Evolutionary conservation across 2,888 invertebrate genomes (phyloP).

Genomic region (Aleiodes alternator): DNA sequence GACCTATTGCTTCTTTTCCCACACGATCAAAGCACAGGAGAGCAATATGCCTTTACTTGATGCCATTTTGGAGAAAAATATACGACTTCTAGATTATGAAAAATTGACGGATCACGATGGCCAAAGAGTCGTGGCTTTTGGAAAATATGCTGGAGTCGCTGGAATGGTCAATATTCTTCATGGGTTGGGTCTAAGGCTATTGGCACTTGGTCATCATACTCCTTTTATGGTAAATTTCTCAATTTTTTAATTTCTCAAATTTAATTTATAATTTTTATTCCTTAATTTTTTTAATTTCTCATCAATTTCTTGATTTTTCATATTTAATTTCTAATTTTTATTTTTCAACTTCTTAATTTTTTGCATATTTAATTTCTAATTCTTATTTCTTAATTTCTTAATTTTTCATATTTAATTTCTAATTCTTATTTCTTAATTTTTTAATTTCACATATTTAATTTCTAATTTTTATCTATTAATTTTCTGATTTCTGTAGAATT

Average conservation of each 20-base stretch:
- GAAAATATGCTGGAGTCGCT: constrained; percentile 98
- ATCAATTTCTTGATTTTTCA: too few relatives aligned
- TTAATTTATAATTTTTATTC: background rate
- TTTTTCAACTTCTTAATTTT: too few relatives aligned
- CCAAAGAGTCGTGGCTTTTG: constrained; percentile 96
- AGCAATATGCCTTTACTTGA: constrained; percentile 98
- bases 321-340: too few relatives aligned
- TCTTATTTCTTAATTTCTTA: too few relatives aligned
- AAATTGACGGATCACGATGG: constrained; percentile 93
- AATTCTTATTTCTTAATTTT: too few relatives aligned
- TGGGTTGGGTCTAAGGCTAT: constrained; percentile 93
- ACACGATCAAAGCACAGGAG: constrained; percentile 99
- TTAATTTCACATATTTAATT: too few relatives aligned
- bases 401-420: too few relatives aligned
- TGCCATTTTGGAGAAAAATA: constrained; percentile 96
- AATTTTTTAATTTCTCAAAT: background rate
- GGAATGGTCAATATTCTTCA: constrained; percentile 99
- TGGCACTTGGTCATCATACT: constrained; percentile 98
- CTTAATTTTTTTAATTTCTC: constrained; percentile 11
- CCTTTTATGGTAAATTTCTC: constrained; percentile 91
- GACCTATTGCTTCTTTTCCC: constrained; percentile 99
- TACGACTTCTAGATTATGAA: constrained; percentile 97
- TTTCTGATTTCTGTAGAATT: too few relatives aligned
- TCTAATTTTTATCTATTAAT: too few relatives aligned
- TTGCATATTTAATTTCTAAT: too few relatives aligned